Evolutionary conservation across 2,113 vertebrate species (phyloP), one percentile per base, ranked within the genome.

Genomic region (Peucedramus taeniatus): DNA sequence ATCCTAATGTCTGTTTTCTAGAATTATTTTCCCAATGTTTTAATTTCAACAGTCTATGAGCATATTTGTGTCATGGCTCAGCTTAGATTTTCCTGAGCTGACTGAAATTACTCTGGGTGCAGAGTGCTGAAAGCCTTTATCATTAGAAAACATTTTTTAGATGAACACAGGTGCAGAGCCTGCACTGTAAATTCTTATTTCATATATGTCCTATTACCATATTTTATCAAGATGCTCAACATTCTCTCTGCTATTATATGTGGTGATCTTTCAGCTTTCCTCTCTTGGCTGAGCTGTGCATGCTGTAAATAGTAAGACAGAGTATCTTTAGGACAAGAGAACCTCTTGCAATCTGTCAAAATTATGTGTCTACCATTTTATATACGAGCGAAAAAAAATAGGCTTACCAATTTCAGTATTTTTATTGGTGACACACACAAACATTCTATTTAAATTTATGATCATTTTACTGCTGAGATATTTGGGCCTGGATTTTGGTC

Each of bases 21-120:
- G 4, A 35, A 11, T 7, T 4, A n/a, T 30, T 78, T 87, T 83
- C 37, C 54, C 18, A 30, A 4, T 84, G 68, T 68, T 91, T 92
- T 64, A 5, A 47, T 94, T 96, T 65, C 28, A 70, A 14, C 21
- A 40, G 17, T 49, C 50, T 65, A 10, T 93, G 87, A 93, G 50
- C 71, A 42, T 84, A 63, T 83, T 77, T 50, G 1, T 82, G 63
- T 94, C 86, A 83, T 85, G 82, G 44, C 75, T 96, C 72, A 77
- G 61, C 68, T 96, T 82, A 95, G 81, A 35, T 95, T 97, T 92
- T 94, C 72, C 81, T 96, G 95, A 83, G 26, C 60, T 79, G 42
- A 31, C 35, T 63, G 42, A 90, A 95, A 80, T 97, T 56, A 54
- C 57, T 91, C 40, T 70, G 66, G 10, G 18, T 84, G 68, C 64